Evolutionary conservation across 1,140 invertebrate genomes (phyloP).

Genomic region (Lordiphosa mommai): DNA sequence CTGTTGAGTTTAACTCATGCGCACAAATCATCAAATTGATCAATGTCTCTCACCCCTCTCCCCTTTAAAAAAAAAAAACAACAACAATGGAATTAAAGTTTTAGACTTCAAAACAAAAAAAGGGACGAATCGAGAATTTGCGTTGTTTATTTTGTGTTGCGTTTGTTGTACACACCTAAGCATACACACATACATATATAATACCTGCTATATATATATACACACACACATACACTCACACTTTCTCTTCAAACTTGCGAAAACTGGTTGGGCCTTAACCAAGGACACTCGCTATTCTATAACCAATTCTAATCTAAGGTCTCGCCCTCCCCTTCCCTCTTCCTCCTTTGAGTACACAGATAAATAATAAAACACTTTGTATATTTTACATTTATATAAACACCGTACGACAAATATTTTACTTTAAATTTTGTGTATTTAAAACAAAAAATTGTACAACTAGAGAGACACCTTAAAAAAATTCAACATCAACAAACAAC

Average conservation of each 20-base stretch:
- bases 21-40: slow-evolving; percentile 62
- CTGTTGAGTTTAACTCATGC: slow-evolving; percentile 53
- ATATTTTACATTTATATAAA: slow-evolving; percentile 54
- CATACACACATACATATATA: slow-evolving; percentile 18
- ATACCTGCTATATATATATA: slow-evolving; percentile 20
- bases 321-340: no score
- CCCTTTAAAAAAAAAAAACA: slow-evolving; percentile 1
- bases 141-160: slow-evolving; percentile 76
- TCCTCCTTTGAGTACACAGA: slow-evolving; percentile 17
- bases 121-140: slow-evolving; percentile 43
- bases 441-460: no score
- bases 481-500: no score
- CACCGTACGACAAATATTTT: no score
- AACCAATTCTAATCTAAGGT: no score
- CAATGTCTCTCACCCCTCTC: slow-evolving; percentile 4
- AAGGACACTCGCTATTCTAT: no score
- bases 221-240: slow-evolving; percentile 1
- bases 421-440: no score
- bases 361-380: slow-evolving; percentile 48
- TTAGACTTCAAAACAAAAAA: slow-evolving; percentile 9
- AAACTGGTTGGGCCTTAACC: no score
- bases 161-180: slow-evolving; percentile 68
- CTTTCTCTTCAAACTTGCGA: background rate
- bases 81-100: slow-evolving; percentile 69
- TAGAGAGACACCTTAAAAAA: no score